A percentile compares a stretch with the other conserved stretches of the same genome.
Conservation (phyloP, 2,113 vertebrate genomes). For the Mustelus asterias region DNA sequence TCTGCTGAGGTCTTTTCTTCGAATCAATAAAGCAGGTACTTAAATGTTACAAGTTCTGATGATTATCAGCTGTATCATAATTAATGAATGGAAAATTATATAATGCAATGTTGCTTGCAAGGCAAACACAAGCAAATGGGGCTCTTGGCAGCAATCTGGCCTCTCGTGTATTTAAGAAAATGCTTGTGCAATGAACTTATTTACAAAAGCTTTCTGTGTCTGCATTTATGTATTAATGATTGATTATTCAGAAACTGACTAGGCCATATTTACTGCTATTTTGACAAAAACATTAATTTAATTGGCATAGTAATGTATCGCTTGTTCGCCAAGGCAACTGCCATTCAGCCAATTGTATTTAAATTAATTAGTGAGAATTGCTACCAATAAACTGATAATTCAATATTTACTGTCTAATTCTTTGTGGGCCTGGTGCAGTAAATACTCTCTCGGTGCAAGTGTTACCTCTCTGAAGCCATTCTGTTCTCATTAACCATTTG, state of each 20-base stretch:
- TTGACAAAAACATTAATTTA: slow-evolving; percentile 68
- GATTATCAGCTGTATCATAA: neutral
- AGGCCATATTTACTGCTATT: slow-evolving; percentile 64
- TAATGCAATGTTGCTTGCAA: slow-evolving; percentile 34
- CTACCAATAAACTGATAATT: slow-evolving; percentile 68
- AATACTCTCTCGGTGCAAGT: neutral
- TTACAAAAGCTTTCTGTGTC: slow-evolving; percentile 22
- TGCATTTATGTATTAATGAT: slow-evolving; percentile 50
- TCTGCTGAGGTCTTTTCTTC: slow-evolving; percentile 9
- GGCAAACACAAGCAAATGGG: slow-evolving; percentile 18
- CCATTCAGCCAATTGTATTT: slow-evolving; percentile 61
- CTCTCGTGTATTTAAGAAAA: slow-evolving; percentile 31
- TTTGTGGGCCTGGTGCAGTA: neutral
- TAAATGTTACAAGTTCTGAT: slow-evolving; percentile 2
- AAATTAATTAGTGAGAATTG: slow-evolving; percentile 68
- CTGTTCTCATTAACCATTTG: neutral
- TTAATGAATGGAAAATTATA: slow-evolving; percentile 37
- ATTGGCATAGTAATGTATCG: slow-evolving; percentile 56
- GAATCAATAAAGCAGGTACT: slow-evolving; percentile 25
- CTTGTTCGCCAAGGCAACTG: slow-evolving; percentile 55
- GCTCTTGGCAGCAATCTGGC: slow-evolving; percentile 15
- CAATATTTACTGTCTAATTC: slow-evolving; percentile 54
- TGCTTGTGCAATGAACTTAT: slow-evolving; percentile 32
- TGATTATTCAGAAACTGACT: slow-evolving; percentile 65
- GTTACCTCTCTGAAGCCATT: neutral